Evolutionary conservation across 2,888 invertebrate genomes (phyloP), one percentile per base, ranked within the genome.

Genomic region (Brassicogethes aeneus): DNA sequence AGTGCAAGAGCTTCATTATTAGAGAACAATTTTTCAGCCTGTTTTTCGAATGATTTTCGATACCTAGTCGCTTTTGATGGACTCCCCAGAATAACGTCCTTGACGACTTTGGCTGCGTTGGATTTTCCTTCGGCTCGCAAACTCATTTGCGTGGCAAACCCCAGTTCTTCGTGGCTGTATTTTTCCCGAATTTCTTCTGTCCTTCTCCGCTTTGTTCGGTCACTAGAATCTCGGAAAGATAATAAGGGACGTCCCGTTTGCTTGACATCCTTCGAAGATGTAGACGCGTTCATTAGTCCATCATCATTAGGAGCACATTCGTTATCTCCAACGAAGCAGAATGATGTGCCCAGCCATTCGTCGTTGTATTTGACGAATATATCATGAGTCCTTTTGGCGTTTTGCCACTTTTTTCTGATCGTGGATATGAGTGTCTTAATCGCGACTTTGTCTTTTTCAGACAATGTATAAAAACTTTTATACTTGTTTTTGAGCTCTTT

Each of bases 111-210:
- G 7, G 42, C 40, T 3, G 42, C 42, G 16, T 40, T 34, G 15
- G 33, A 3, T 17, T 34, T 17, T 23, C 42, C 42, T n/a, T 33
- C 33, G 33, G 42, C 17, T 12, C 42, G 40, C n/a, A 42, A 16
- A n/a, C 39, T 41, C 42, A 42, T 42, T 17, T 42, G 42, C n/a
- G 42, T 34, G 15, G 42, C 42, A 16, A 33, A 42, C 15, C 34
- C 16, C 17, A 42, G 15, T 39, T 42, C 42, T 8, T 31, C 15
- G 7, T 34, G 10, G 16, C 16, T 39, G 14, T 32, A 32, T 12
- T 39, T 12, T 3, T 32, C 8, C n/a, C 42, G 42, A 10, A 42
- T 13, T 14, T 2, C n/a, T 8, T 40, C 36, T 17, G 36, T 40
- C 15, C 36, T 15, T 36, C 36, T 36, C 16, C 36, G 36, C 23